phyloP scores from a whole-genome alignment of 1,140 invertebrate genomes.

The Heliothis virescens region DNA sequence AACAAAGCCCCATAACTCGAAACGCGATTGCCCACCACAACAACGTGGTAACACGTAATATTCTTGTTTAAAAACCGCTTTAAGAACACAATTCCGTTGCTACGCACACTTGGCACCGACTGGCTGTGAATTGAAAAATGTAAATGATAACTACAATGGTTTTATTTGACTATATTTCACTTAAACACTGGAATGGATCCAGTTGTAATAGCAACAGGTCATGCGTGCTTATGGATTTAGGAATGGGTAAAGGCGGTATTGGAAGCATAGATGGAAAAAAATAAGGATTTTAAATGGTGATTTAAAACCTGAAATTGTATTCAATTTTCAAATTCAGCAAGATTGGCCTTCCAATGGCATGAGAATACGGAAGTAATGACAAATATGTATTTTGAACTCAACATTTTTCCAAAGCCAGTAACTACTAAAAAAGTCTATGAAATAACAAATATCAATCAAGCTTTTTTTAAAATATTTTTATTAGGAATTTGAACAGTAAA shows the following conservation, averaged over 20 bases:
- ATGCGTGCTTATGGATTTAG: conserved; percentile 61
- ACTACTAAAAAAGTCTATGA: no score
- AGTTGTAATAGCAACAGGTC: conserved; percentile 77
- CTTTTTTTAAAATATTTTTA: no score
- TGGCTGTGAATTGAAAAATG: conserved; percentile 77
- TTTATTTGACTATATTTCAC: conserved; percentile 84
- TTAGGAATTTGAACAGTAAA: no score
- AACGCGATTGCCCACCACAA: background rate
- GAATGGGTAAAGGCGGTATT: conserved; percentile 46
- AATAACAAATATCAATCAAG: no score
- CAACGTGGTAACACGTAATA: conserved; percentile 8
- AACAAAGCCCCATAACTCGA: background rate
- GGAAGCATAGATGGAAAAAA: no score
- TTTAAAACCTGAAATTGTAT: no score
- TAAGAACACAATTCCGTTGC: conserved; percentile 25
- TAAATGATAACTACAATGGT: conserved; percentile 77
- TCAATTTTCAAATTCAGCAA: no score
- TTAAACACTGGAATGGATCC: conserved; percentile 83
- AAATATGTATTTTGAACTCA: no score
- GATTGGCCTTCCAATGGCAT: no score
- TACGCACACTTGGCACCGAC: conserved; percentile 70
- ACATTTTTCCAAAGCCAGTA: no score
- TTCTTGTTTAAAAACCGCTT: conserved; percentile 33
- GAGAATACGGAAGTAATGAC: no score
- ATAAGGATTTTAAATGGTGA: no score